Evolutionary conservation across 2,888 invertebrate genomes (phyloP).

Genomic region (Spodoptera exigua): DNA sequence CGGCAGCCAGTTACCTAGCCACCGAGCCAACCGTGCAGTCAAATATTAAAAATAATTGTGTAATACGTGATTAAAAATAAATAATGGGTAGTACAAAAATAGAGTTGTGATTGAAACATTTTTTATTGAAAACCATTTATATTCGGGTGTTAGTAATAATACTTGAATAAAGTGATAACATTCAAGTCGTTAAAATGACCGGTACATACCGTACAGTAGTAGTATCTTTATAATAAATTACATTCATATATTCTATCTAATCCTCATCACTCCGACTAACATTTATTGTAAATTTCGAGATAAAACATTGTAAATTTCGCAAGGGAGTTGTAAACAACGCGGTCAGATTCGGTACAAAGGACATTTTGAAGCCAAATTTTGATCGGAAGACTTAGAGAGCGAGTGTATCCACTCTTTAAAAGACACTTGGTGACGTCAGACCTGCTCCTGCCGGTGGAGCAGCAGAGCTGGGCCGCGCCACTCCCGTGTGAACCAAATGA

Average conservation of each 20-base stretch:
- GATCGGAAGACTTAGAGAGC: conserved; percentile 80
- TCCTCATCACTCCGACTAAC: conserved; percentile 59
- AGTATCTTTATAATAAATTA: conserved; percentile 65
- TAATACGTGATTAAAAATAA: background rate
- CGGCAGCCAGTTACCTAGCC: too few species aligned
- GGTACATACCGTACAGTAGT: conserved; percentile 70
- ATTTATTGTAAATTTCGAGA: conserved; percentile 61
- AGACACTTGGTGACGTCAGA: conserved; percentile 59
- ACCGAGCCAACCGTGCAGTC: too few species aligned
- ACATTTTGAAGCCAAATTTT: conserved; percentile 73
- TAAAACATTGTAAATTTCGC: conserved; percentile 64
- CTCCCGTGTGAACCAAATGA: conserved; percentile 73
- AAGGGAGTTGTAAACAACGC: conserved; percentile 59
- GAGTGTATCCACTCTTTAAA: conserved; percentile 62
- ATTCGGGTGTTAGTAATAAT: conserved; percentile 79
- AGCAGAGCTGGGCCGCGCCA: conserved; percentile 55
- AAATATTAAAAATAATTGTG: too few species aligned
- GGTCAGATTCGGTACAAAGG: conserved; percentile 59
- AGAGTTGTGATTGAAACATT: conserved; percentile 67
- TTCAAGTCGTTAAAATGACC: conserved; percentile 77
- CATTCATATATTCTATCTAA: conserved; percentile 74
- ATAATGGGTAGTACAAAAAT: conserved; percentile 25
- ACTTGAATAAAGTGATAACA: conserved; percentile 85
- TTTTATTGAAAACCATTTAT: conserved; percentile 86
- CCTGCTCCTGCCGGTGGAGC: background rate